Conservation (phyloP, 2,888 invertebrate genomes). For the Pristionchus mayeri region DNA sequence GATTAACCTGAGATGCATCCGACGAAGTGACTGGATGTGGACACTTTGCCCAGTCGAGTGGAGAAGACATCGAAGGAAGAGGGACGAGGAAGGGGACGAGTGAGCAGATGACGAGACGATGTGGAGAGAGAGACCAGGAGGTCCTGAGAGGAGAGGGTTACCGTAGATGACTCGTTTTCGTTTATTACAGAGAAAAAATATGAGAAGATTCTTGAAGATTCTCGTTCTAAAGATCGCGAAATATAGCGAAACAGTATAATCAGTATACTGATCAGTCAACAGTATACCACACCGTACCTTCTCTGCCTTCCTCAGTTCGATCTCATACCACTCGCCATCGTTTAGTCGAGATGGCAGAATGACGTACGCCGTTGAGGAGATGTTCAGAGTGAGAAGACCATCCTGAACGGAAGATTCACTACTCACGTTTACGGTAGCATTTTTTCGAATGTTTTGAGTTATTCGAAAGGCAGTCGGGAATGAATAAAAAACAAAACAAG, state of each 20-base stretch:
- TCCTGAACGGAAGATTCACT: conserved; percentile 50
- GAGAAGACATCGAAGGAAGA: conserved; percentile 63
- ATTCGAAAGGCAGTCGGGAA: no score
- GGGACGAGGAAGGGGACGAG: conserved; percentile 52
- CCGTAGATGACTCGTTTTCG: no score
- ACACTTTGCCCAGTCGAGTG: conserved; percentile 59
- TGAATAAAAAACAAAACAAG: no score
- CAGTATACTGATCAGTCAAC: no score
- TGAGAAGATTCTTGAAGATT: no score
- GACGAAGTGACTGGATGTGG: conserved; percentile 56
- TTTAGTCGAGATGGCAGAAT: conserved; percentile 65
- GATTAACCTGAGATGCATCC: conserved; percentile 69
- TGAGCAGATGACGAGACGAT: conserved; percentile 52
- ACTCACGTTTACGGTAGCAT: no score
- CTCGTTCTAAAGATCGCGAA: no score
- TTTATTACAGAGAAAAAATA: no score
- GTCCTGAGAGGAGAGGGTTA: conserved; percentile 49
- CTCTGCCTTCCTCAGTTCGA: conserved; percentile 54
- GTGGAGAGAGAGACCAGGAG: conserved; percentile 52
- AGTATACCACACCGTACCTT: conserved; percentile 49
- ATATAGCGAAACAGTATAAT: no score
- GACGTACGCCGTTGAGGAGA: conserved; percentile 56
- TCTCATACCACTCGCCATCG: conserved; percentile 71
- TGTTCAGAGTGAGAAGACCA: conserved; percentile 62
- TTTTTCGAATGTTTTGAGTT: no score